A percentile compares a stretch with the other conserved stretches of the same genome.
These are phyloP conservation scores for Rapana venosa DNA, from an alignment of 2,888 invertebrate species.

Conservation along the genomic window DNA sequence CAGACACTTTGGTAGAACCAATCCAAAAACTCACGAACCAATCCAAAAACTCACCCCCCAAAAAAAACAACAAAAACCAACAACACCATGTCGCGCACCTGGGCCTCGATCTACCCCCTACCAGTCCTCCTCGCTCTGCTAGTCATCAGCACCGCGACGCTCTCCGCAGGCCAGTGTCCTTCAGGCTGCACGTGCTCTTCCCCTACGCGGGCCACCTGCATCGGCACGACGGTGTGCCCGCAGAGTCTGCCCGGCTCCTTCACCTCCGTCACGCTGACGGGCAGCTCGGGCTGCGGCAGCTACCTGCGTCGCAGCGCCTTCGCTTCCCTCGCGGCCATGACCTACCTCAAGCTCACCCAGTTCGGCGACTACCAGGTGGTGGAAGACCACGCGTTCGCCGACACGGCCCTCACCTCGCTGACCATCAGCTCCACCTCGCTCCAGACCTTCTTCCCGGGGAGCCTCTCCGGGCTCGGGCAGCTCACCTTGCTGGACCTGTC, in stretches of 20 bases:
- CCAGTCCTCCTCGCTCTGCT: not conserved
- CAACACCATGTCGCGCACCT: not conserved
- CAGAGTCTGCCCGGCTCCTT: not conserved
- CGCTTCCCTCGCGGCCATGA: not conserved
- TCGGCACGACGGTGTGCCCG: slow-evolving; percentile 21
- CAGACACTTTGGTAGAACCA: too few species aligned
- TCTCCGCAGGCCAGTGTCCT: slow-evolving; percentile 6
- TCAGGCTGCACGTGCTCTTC: not conserved
- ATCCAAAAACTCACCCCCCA: too few species aligned
- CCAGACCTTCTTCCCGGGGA: slow-evolving; percentile 27
- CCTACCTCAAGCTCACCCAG: not conserved
- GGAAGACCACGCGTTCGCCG: slow-evolving; percentile 31
- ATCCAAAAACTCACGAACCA: too few species aligned
- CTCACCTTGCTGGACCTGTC: slow-evolving; percentile 54
- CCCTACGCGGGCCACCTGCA: slow-evolving; percentile 4
- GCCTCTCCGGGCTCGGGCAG: slow-evolving; percentile 55
- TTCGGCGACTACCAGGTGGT: slow-evolving; percentile 11
- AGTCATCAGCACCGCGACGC: not conserved
- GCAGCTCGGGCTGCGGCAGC: slow-evolving; percentile 14
- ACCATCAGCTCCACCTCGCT: slow-evolving; percentile 16
- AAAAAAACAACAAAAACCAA: not conserved
- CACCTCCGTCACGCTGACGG: slow-evolving; percentile 9
- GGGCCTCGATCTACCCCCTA: not conserved
- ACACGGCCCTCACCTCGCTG: slow-evolving; percentile 16
- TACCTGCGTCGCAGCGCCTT: not conserved